phyloP scores from a whole-genome alignment of 2,797 vertebrate species.

The Petrocephalus sullivani region DNA sequence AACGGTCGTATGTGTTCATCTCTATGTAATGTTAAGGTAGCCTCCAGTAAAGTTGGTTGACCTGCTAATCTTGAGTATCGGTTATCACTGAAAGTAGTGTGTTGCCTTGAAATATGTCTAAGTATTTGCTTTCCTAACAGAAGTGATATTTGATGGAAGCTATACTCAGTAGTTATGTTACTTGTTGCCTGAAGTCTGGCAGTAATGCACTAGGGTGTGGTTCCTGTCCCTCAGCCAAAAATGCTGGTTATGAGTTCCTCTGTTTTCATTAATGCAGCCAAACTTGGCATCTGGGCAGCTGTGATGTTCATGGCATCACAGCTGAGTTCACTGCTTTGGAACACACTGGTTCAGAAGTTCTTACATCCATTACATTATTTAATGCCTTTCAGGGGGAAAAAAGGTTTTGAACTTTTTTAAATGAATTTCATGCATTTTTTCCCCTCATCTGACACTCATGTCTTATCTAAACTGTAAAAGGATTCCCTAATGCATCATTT shows the following conservation, averaged over 20 bases:
- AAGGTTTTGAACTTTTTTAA: neutral
- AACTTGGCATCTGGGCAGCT: neutral
- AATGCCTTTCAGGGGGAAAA: neutral
- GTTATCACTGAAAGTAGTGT: neutral
- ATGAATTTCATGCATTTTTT: neutral
- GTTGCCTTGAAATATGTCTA: neutral
- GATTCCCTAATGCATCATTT: neutral
- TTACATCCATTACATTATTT: neutral
- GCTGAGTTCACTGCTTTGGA: neutral
- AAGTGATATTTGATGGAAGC: neutral
- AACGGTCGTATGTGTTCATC: neutral
- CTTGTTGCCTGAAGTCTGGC: neutral
- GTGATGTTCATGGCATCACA: neutral
- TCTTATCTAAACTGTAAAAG: constrained; percentile 3
- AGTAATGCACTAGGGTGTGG: neutral
- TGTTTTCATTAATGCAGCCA: neutral
- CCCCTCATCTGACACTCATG: neutral
- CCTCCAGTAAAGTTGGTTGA: neutral
- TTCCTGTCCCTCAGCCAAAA: neutral
- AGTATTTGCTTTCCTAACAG: neutral
- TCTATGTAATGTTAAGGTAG: neutral
- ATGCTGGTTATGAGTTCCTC: neutral
- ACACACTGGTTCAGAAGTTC: neutral
- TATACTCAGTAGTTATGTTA: neutral
- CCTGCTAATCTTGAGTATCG: neutral